Evolutionary conservation across 2,797 vertebrate genomes (phyloP), one percentile per base, ranked within the genome.

Genomic region (Champsocephalus esox): DNA sequence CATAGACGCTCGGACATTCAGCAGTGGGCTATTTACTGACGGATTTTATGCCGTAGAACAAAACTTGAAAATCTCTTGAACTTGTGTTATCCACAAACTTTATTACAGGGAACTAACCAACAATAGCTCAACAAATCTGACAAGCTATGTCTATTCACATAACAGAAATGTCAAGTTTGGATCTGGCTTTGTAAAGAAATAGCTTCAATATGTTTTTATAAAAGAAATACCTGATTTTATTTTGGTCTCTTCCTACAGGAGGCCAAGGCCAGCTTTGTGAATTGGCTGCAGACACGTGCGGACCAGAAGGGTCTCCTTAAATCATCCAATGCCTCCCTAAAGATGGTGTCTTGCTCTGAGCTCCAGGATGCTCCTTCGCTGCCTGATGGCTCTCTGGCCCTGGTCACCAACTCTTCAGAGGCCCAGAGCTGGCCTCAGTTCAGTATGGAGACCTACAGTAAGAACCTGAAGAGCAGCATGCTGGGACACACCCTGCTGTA

Each of bases 401-500:
- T 99, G 54, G 12, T 97, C 55, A 96, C 95, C 0, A 80, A 94
- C n/a, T 57, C 73, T 1, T 79, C 92, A 19, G 86, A 66, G 19
- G 90, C 93, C 73, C 72, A 80, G 52, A 89, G 82, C 7, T 95
- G 94, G 1, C 64, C 94, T 0, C 84, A 95, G n/a, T 99, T 99
- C 87, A 92, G 63, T 79, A 76, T 97, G 45, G 80, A 96, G 38
- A 93, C 78, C 0, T 99, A 99, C 72, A 86, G 78, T 17, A 84
- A 93, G 70, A 94, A 97, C 73, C 93, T 99, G 81, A 93, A 91
- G 46, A 97, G 96, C 41, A 86, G 77, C 46, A 84, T 75, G 0
- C 92, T 99, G 50, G 98, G 98, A 0, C 96, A 91, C 79, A 91
- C 93, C 1, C 9, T 99, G 52, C 93, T 99, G 28, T 98, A 96